A percentile compares a stretch with the other conserved stretches of the same genome.
phyloP scores from a whole-genome alignment of 2,113 vertebrate species.

The Callipepla californica region DNA sequence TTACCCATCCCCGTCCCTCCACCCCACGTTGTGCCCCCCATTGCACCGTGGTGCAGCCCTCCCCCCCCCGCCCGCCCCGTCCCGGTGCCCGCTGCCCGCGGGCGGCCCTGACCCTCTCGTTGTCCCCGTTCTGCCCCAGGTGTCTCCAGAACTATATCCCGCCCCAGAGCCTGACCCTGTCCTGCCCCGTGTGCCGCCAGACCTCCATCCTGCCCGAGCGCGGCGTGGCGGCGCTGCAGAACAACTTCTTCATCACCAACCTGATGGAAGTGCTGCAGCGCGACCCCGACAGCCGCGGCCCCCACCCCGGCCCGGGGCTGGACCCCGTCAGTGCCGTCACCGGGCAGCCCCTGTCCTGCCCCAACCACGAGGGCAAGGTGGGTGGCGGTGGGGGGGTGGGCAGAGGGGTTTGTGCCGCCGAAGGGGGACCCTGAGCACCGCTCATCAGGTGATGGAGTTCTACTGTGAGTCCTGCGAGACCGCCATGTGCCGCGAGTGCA shows the following conservation, averaged over 20 bases:
- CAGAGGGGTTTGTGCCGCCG: not conserved
- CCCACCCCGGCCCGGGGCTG: conserved; percentile 78
- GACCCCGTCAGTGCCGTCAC: conserved; percentile 86
- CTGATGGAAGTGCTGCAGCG: conserved; percentile 95
- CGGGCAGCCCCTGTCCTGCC: conserved; percentile 90
- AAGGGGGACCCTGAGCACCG: not conserved
- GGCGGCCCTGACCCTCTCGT: not conserved
- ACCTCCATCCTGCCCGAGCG: conserved; percentile 94
- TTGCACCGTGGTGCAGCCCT: not conserved
- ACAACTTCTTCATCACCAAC: conserved; percentile 98
- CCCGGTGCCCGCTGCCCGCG: not conserved
- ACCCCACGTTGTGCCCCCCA: not conserved
- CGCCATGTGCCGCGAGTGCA: conserved; percentile 94
- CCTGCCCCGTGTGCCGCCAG: conserved; percentile 93
- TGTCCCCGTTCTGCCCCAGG: conserved; percentile 71
- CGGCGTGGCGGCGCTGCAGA: conserved; percentile 92
- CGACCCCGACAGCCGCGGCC: conserved; percentile 80
- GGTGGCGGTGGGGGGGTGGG: not conserved
- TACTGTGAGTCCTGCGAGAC: conserved; percentile 98
- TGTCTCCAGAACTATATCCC: conserved; percentile 97
- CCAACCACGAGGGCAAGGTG: conserved; percentile 95
- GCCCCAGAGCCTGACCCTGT: conserved; percentile 91
- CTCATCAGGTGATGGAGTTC: conserved; percentile 92
- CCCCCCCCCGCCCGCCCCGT: not conserved
- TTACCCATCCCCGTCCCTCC: not conserved